These are phyloP conservation scores for Laticauda colubrina DNA, from an alignment of 2,113 vertebrate genomes.

Conservation along the genomic window DNA sequence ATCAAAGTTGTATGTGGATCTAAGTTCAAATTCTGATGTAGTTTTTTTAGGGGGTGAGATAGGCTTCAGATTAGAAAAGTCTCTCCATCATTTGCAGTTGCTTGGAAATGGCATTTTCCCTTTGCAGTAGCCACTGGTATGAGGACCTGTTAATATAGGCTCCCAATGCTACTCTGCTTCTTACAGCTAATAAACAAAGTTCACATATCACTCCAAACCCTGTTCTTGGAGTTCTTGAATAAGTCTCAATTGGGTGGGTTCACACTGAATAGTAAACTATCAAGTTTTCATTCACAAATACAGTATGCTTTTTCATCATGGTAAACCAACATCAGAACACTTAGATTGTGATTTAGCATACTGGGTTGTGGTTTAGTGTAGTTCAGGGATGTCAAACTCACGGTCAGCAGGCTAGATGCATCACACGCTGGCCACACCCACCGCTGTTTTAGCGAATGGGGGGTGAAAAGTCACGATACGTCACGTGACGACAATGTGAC, in stretches of 20 bases:
- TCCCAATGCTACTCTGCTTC: not conserved
- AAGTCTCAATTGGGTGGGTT: not conserved
- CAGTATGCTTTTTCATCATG: not conserved
- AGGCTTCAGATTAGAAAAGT: not conserved
- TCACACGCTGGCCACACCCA: too few relatives aligned
- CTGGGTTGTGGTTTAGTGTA: not conserved
- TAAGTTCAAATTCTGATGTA: not conserved
- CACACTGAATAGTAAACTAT: not conserved
- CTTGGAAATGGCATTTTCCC: not conserved
- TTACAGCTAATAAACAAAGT: not conserved
- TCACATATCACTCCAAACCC: not conserved
- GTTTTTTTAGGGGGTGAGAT: not conserved
- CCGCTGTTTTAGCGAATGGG: too few relatives aligned
- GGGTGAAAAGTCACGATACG: too few relatives aligned
- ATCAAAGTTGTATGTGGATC: not conserved
- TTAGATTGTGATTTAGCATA: not conserved
- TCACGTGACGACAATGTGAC: too few relatives aligned
- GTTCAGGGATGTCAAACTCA: too few relatives aligned
- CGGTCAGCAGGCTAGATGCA: accelerated
- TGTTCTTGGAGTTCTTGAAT: not conserved
- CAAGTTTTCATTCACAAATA: not conserved
- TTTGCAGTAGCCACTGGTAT: not conserved
- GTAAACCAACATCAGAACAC: not conserved
- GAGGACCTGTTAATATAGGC: not conserved
- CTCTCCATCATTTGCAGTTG: not conserved